Conservation (phyloP, 2,113 vertebrate species). For the Pyrgilauda ruficollis region DNA sequence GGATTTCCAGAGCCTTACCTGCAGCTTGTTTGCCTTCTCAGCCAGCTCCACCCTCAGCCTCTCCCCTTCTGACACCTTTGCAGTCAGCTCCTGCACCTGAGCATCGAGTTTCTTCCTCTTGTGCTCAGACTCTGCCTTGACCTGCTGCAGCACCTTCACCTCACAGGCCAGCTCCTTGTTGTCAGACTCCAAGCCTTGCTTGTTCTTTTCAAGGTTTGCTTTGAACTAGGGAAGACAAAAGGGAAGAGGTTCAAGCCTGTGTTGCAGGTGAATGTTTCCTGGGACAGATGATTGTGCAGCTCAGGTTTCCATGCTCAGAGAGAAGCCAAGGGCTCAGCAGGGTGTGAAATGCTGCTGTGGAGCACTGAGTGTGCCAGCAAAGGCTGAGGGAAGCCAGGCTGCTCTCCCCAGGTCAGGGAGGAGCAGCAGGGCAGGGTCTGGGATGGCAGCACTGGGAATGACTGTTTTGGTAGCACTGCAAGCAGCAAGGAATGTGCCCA, state of each 20-base stretch:
- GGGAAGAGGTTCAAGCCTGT: neutral
- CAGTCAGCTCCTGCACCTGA: conserved; percentile 87
- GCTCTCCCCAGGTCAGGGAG: neutral
- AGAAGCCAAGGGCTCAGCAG: neutral
- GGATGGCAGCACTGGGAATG: neutral
- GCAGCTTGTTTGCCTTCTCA: conserved; percentile 87
- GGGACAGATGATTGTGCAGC: neutral
- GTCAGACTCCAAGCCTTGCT: conserved; percentile 90
- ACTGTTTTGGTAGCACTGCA: neutral
- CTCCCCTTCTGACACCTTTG: conserved; percentile 86
- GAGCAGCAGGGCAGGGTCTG: neutral
- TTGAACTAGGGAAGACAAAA: conserved; percentile 80
- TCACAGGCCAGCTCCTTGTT: conserved; percentile 92
- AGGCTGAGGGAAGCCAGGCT: too few species aligned
- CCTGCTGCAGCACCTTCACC: conserved; percentile 91
- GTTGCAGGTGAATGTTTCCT: neutral
- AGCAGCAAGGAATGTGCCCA: conserved; percentile 40
- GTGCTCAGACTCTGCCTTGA: conserved; percentile 89
- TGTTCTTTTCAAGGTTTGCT: conserved; percentile 93
- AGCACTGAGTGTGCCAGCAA: neutral
- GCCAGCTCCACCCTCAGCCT: conserved; percentile 82
- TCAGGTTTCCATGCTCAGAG: neutral
- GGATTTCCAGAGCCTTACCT: conserved; percentile 74
- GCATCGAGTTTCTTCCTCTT: conserved; percentile 94
- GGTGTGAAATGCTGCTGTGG: fast-evolving